Base-by-base conservation (phyloP, 2,797 vertebrate species). In the Holocentrus rufus region DNA sequence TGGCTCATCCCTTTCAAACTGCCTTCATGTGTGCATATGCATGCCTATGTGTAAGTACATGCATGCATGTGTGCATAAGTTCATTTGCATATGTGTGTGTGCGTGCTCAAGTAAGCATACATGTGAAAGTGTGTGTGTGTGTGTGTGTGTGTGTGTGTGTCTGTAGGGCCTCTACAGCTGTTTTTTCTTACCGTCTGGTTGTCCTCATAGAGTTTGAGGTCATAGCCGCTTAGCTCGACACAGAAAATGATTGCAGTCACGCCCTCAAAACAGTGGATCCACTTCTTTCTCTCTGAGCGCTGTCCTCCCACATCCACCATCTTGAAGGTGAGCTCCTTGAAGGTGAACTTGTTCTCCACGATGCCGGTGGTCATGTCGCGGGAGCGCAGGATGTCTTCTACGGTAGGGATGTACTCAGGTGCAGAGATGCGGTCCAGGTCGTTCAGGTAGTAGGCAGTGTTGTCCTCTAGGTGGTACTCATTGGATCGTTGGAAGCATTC, bases 231-330 rank as follows among this genome's bases (percentile, higher is more conserved):
- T 69, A 99, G 95, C 94, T 99, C 98, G 85, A 99, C 98, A 64
- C 98, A 99, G 95, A 99, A 99, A 93, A 99, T 99, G 94, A 99
- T 99, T 91, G 98, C 98, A 31, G 98, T 99, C 83, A 99, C 98
- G 4, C 98, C 98, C 90, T 99, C 98, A 9, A 99, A 99, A 92
- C 98, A 99, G 90, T 99, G 98, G 94, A 99, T 99, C 98, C 98
- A 99, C 89, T 99, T 99, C 93, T 99, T 99, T 80, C 98, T 94
- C 91, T 99, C 98, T 0, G 98, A 99, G 36, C 98, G 94, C 92
- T 99, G 98, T 34, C 98, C 98, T 4, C 98, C 98, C 87, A 99
- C 98, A 0, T 99, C 98, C 72, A 99, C 98, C 98, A 99, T 99
- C 95, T 99, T 99, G 95, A 99, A 99, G 79, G 98, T 99, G 90